Percentiles rank a stretch among this genome's conserved stretches.
Evolutionary conservation across 2,888 invertebrate species (phyloP).

Genomic region (Brachynemurus nebulosus): DNA sequence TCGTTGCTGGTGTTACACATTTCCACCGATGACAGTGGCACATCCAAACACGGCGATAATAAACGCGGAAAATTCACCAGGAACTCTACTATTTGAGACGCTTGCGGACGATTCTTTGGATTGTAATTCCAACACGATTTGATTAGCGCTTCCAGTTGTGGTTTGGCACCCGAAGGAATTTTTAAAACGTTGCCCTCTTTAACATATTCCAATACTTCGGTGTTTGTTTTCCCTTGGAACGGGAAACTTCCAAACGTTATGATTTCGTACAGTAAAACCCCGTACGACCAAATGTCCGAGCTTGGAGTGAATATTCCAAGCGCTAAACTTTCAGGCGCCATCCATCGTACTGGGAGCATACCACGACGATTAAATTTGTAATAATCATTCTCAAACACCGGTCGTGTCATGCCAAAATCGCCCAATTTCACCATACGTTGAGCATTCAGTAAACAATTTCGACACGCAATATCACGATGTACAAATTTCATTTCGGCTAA

Average conservation of each 20-base stretch:
- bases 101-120: constrained; percentile 54
- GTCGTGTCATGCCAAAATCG: constrained; percentile 87
- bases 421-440: constrained; percentile 61
- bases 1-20: constrained; percentile 50
- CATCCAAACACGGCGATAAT: constrained; percentile 64
- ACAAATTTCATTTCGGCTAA: constrained; percentile 74
- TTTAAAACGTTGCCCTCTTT: constrained; percentile 58
- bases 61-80: constrained; percentile 64
- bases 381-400: constrained; percentile 77
- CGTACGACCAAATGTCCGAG: constrained; percentile 85
- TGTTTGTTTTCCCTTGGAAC: constrained; percentile 75
- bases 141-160: constrained; percentile 62
- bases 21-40: constrained; percentile 58
- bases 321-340: constrained; percentile 79
- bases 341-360: constrained; percentile 83
- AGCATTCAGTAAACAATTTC: constrained; percentile 57
- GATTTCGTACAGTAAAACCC: constrained; percentile 75
- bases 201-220: constrained; percentile 68
- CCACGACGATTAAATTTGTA: constrained; percentile 79
- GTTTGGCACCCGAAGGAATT: constrained; percentile 64
- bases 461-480: constrained; percentile 71
- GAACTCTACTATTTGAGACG: constrained; percentile 67
- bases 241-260: constrained; percentile 86
- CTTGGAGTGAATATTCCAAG: constrained; percentile 72
- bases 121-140: constrained; percentile 68